Base-by-base conservation (phyloP, 2,113 vertebrate genomes). In the Hippocampus mohnikei region DNA sequence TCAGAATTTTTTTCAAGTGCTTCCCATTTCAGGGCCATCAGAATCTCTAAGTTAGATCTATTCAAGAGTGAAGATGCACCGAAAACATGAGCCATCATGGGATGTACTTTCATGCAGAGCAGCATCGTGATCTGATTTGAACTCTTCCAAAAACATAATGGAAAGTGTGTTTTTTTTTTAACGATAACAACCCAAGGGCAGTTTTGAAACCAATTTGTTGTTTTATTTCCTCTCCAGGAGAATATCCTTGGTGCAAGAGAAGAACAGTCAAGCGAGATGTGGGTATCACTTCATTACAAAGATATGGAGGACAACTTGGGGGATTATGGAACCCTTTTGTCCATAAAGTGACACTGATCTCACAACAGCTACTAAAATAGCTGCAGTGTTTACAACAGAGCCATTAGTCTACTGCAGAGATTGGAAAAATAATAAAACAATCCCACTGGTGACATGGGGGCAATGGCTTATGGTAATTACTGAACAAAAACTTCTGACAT, bases 141-240 rank as follows among this genome's bases (percentile, higher is more conserved):
- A 89, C 75, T 80, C 69, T 76, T 69, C 70, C 13, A 81, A 84
- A 81, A 85, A 74, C 66, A 85, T 83, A 84, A 82, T 63, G 63
- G 69, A 80, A 75, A 56, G 80, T 25, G 13, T 13, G 15, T 9
- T 2, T 56, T 25, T 72, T 68, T 3, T 59, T 29, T 71, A 67
- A 84, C 76, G 81, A 81, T 73, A 88, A 89, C 84, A 88, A 82
- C 85, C 79, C 73, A 48, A 37, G 82, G 85, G 77, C 68, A 73
- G 48, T 81, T 85, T 80, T 87, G 76, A 71, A 69, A 81, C 82
- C 77, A 82, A 77, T 87, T 83, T 83, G 70, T 81, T 74, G 77
- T 73, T 56, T 58, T 70, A 58, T 61, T 46, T 41, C n/a, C 46
- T 77, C 67, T 75, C 65, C n/a, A 25, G 69, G 71, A 8, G 53